Evolutionary conservation across 2,888 invertebrate species (phyloP).

Genomic region (Augiades crinisus): DNA sequence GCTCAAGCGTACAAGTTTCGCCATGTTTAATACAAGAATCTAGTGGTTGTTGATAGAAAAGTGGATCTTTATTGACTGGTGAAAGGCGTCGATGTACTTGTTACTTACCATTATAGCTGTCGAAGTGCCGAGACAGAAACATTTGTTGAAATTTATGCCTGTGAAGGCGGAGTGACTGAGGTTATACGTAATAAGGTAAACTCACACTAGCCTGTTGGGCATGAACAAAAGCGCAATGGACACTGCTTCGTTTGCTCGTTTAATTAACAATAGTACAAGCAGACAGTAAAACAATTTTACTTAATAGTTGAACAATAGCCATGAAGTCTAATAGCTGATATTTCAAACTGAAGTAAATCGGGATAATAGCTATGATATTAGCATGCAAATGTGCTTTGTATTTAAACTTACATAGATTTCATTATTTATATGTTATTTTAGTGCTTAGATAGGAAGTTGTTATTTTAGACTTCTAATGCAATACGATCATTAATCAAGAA

Average conservation of each 20-base stretch:
- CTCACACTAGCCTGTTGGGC: not conserved
- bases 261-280: not conserved
- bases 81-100: slow-evolving; percentile 53
- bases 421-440: slow-evolving; percentile 8
- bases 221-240: not conserved
- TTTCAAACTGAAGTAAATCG: not conserved
- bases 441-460: too few species aligned
- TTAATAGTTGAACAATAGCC: not conserved
- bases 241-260: not conserved
- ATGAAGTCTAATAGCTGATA: not conserved
- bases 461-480: too few species aligned
- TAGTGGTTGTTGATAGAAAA: slow-evolving; percentile 60
- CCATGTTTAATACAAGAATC: slow-evolving; percentile 44
- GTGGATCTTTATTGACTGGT: slow-evolving; percentile 66
- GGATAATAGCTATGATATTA: slow-evolving; percentile 12
- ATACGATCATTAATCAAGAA: too few species aligned
- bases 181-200: slow-evolving; percentile 7
- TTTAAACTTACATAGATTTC: slow-evolving; percentile 16
- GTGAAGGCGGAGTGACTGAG: slow-evolving; percentile 41
- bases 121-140: slow-evolving; percentile 41
- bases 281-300: not conserved
- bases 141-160: slow-evolving; percentile 52
- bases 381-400: slow-evolving; percentile 33
- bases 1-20: slow-evolving; percentile 37
- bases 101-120: slow-evolving; percentile 45